Percentiles rank a stretch among this genome's conserved stretches.
Conservation (phyloP, 2,888 invertebrate species). For the Amiota mariae region DNA sequence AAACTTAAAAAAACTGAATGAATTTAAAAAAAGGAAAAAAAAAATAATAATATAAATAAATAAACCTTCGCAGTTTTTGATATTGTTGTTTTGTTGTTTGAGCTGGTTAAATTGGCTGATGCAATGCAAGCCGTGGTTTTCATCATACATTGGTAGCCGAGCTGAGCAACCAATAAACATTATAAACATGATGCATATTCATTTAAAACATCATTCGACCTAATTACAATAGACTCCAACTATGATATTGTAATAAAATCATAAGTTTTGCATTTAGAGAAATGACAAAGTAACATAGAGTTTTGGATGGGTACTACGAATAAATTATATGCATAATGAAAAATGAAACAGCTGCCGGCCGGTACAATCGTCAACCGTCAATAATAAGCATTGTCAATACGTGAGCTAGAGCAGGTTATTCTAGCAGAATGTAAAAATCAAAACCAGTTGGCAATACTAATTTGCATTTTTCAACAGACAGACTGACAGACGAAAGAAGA, state of each 20-base stretch:
- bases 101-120: constrained; percentile 67
- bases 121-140: constrained; percentile 67
- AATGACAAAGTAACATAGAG: neutral
- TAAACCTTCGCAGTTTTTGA: neutral
- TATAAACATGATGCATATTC: constrained; percentile 13
- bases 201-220: neutral
- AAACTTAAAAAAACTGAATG: neutral
- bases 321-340: neutral
- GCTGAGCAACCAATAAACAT: neutral
- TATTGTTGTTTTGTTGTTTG: too few relatives aligned
- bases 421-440: constrained; percentile 51
- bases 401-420: constrained; percentile 16
- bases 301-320: constrained; percentile 13
- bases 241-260: too few relatives aligned
- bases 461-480: constrained; percentile 56
- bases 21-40: neutral
- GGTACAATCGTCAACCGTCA: neutral
- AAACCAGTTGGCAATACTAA: constrained; percentile 58
- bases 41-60: constrained; percentile 34
- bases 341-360: constrained; percentile 17
- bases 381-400: neutral
- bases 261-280: too few relatives aligned
- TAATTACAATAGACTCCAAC: too few relatives aligned
- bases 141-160: constrained; percentile 52
- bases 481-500: constrained; percentile 39